phyloP scores from a whole-genome alignment of 37 sponge, comb jelly and placozoan genomes.

The Amphimedon queenslandica region DNA sequence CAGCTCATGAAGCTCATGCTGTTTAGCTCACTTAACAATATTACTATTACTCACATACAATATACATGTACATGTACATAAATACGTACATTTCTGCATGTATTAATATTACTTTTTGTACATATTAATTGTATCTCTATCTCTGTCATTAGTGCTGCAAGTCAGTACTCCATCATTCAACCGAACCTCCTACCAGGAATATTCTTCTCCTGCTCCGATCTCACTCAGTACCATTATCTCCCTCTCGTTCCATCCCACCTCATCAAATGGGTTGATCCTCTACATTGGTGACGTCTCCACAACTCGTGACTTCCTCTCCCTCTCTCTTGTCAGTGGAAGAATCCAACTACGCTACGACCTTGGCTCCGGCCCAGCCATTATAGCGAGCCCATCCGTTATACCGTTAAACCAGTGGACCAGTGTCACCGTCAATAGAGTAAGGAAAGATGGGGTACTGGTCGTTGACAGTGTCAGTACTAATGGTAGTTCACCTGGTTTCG shows the following conservation, averaged over 20 bases:
- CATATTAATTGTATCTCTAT: not conserved
- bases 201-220: not conserved
- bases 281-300: conserved; percentile 39
- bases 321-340: conserved; percentile 19
- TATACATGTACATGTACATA: no score
- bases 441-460: conserved; percentile 16
- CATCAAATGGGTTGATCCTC: conserved; percentile 34
- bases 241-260: conserved; percentile 25
- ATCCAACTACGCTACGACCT: conserved; percentile 56
- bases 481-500: conserved; percentile 17
- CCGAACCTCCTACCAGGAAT: conserved; percentile 29
- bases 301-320: conserved; percentile 38
- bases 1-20: no score
- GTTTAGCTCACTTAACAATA: no score
- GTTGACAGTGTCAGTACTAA: conserved; percentile 5
- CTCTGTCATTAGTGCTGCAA: conserved; percentile 6
- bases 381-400: conserved; percentile 15
- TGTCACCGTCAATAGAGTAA: conserved; percentile 21
- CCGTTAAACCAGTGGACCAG: conserved; percentile 32
- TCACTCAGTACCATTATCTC: not conserved
- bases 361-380: conserved; percentile 29
- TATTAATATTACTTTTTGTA: no score
- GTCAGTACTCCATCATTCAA: conserved; percentile 39
- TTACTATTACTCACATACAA: no score
- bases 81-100: no score